These are phyloP conservation scores for Zaprionus capensis DNA, from an alignment of 1,140 invertebrate genomes.

Conservation along the genomic window DNA sequence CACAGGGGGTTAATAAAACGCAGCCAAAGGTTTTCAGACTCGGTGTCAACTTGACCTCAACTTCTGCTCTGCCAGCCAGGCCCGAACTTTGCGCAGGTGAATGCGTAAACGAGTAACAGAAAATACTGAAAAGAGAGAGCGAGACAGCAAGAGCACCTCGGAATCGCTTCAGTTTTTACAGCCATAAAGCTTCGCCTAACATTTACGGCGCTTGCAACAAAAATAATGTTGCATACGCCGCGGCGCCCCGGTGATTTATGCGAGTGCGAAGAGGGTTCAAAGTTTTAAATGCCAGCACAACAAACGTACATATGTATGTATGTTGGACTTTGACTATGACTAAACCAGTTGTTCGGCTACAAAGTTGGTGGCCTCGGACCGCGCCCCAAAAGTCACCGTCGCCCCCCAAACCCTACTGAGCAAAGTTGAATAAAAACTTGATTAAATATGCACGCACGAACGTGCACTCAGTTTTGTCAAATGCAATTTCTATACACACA, in stretches of 20 bases:
- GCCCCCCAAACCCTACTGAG: background rate
- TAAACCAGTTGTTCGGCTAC: conserved; percentile 15
- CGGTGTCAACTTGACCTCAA: conserved; percentile 28
- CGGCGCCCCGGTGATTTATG: conserved; percentile 56
- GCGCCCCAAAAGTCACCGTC: conserved; percentile 2
- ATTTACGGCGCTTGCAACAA: conserved; percentile 49
- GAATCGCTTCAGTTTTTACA: conserved; percentile 54
- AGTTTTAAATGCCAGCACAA: conserved; percentile 54
- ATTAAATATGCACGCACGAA: conserved; percentile 51
- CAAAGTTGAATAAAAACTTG: conserved; percentile 45
- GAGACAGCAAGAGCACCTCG: conserved; percentile 14
- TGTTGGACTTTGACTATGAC: conserved; percentile 3
- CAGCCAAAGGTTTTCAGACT: conserved; percentile 28
- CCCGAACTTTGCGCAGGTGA: conserved; percentile 32
- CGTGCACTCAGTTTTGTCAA: conserved; percentile 44
- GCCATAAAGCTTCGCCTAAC: conserved; percentile 50
- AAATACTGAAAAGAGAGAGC: background rate
- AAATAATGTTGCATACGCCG: conserved; percentile 58
- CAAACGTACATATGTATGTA: conserved; percentile 32
- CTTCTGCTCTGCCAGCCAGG: conserved; percentile 18
- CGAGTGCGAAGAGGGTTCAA: conserved; percentile 44
- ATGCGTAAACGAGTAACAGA: conserved; percentile 21
- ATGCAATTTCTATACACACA: conserved; percentile 41
- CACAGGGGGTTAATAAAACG: conserved; percentile 61
- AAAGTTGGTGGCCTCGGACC: conserved; percentile 19